phyloP scores from a whole-genome alignment of 2,888 invertebrate species.

The Himalopsyche tibetana region DNA sequence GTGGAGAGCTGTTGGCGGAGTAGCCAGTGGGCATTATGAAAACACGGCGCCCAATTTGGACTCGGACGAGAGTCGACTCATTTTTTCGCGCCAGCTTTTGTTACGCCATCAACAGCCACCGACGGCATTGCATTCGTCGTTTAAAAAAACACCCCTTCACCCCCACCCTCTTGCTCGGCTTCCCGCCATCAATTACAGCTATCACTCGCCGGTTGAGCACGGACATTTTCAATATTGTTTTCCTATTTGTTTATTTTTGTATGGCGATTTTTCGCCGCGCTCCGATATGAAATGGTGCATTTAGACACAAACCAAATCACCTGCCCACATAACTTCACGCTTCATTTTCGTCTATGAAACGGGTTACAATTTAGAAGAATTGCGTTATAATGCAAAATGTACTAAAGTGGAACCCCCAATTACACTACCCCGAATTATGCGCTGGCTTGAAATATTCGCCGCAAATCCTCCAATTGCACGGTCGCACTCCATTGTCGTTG shows the following conservation, averaged over 20 bases:
- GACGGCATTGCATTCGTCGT: background rate
- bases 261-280: slow-evolving; percentile 42
- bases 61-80: background rate
- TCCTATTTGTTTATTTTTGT: slow-evolving; percentile 61
- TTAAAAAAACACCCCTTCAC: background rate
- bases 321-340: background rate
- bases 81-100: slow-evolving; percentile 31
- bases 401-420: too few species aligned
- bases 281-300: slow-evolving; percentile 27
- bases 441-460: too few species aligned
- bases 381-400: too few species aligned
- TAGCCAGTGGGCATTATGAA: background rate
- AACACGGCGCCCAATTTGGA: background rate
- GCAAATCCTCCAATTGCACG: too few species aligned
- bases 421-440: too few species aligned
- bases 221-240: slow-evolving; percentile 63
- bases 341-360: background rate
- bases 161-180: background rate
- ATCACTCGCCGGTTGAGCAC: slow-evolving; percentile 54
- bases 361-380: too few species aligned
- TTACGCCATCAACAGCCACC: slow-evolving; percentile 14
- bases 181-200: slow-evolving; percentile 60
- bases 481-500: too few species aligned
- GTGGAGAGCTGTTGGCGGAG: background rate
- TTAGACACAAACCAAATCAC: background rate